Percentiles rank a stretch among this genome's conserved stretches.
Evolutionary conservation across 2,888 invertebrate species (phyloP).

Genomic region (Troglohyphantes excavatus): DNA sequence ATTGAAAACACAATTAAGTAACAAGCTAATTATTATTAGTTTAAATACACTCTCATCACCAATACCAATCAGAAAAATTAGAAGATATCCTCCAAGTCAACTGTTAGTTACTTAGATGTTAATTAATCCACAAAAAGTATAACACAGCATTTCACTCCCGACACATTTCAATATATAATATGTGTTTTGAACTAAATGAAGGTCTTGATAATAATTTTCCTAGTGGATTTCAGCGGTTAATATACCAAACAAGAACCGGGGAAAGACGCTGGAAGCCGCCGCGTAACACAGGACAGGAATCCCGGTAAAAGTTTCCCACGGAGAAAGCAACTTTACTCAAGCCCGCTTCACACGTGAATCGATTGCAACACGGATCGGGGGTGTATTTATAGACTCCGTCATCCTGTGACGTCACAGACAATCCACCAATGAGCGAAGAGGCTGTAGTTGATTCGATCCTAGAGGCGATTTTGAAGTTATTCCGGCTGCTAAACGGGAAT

Average conservation of each 20-base stretch:
- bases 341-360: conserved; percentile 53
- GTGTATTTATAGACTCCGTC: conserved; percentile 47
- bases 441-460: conserved; percentile 62
- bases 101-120: no score
- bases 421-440: conserved; percentile 9
- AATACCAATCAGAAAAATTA: no score
- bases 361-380: conserved; percentile 22
- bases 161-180: not conserved
- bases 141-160: not conserved
- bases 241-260: not conserved
- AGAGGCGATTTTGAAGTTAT: conserved; percentile 69
- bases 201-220: not conserved
- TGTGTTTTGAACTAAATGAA: not conserved
- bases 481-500: conserved; percentile 42
- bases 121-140: not conserved
- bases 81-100: no score
- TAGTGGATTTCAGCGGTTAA: not conserved
- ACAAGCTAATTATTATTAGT: no score
- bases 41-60: no score
- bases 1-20: no score
- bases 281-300: not conserved
- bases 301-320: not conserved
- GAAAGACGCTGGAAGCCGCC: not conserved
- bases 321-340: conserved; percentile 18
- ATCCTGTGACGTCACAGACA: conserved; percentile 47